These are phyloP conservation scores for Spongia lamella DNA, from an alignment of 37 sponge, comb jelly and placozoan species.

Conservation along the genomic window DNA sequence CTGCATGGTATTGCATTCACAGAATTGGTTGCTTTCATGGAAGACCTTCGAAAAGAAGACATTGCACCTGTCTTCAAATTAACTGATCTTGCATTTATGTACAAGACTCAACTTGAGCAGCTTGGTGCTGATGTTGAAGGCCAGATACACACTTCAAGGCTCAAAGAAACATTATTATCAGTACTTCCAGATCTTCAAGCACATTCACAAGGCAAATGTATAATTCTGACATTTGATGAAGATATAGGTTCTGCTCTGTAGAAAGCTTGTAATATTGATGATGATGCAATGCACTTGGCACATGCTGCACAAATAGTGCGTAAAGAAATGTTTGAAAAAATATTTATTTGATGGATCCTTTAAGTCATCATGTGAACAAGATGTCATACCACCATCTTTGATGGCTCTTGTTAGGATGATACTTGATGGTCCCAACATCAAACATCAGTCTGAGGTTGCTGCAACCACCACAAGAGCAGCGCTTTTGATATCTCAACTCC, in stretches of 20 bases:
- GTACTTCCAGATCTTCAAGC: conserved; percentile 24
- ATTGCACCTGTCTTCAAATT: conserved; percentile 17
- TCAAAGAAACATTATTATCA: conserved; percentile 17
- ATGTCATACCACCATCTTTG: conserved; percentile 14
- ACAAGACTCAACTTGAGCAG: conserved; percentile 26
- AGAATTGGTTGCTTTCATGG: neutral
- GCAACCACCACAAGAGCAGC: neutral
- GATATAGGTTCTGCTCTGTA: conserved; percentile 25
- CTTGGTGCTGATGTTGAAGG: conserved; percentile 6
- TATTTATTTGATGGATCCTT: no score
- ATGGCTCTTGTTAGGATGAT: conserved; percentile 28
- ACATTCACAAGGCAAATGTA: conserved; percentile 5
- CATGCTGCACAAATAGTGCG: no score
- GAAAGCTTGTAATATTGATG: conserved; percentile 36
- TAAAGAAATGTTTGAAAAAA: no score
- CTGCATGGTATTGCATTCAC: conserved; percentile 25
- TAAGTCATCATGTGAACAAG: neutral
- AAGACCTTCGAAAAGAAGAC: conserved; percentile 3
- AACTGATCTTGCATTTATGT: conserved; percentile 10
- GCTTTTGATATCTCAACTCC: conserved; percentile 18
- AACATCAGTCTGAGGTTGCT: no score
- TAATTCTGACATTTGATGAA: conserved; percentile 31
- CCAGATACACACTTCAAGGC: conserved; percentile 8
- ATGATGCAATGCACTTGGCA: no score
- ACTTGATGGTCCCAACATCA: conserved; percentile 19